Conservation (phyloP, 2,888 invertebrate genomes). For the Microctonus brassicae region DNA sequence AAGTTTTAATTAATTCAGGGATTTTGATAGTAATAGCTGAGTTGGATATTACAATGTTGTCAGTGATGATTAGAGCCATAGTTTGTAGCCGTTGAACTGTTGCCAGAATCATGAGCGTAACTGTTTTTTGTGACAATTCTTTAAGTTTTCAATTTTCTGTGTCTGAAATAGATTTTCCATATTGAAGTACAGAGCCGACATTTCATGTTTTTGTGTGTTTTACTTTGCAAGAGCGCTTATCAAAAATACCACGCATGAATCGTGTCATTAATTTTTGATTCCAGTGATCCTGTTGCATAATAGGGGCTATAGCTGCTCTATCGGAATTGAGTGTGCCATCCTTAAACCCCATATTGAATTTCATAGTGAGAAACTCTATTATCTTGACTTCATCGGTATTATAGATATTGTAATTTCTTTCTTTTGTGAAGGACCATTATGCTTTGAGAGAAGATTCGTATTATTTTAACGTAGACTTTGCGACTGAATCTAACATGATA, state of each 20-base stretch:
- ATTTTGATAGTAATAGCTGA: constrained; percentile 37
- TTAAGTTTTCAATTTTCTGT: constrained; percentile 18
- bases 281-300: constrained; percentile 17
- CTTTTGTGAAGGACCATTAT: constrained; percentile 45
- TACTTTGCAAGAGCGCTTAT: constrained; percentile 7
- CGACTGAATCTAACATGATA: constrained; percentile 43
- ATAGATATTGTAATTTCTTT: constrained; percentile 1
- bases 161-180: constrained; percentile 1
- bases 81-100: constrained; percentile 37
- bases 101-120: constrained; percentile 30
- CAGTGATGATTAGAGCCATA: constrained; percentile 30
- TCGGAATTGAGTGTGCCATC: constrained; percentile 39
- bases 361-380: constrained; percentile 37
- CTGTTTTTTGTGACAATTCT: constrained; percentile 31
- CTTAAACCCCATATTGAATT: constrained; percentile 29
- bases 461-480: constrained; percentile 43
- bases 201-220: constrained; percentile 34
- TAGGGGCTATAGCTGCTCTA: constrained; percentile 35
- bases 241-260: constrained; percentile 33
- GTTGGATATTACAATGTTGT: constrained; percentile 12
- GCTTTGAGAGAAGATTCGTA: constrained; percentile 42
- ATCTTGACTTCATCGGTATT: constrained; percentile 1
- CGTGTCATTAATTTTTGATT: constrained; percentile 13
- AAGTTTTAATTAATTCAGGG: constrained; percentile 31
- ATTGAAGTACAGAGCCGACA: not conserved